Percentiles rank a stretch among this genome's conserved stretches.
Conservation (phyloP, 1,140 invertebrate species). For the Trachymyrmex cornetzi region DNA sequence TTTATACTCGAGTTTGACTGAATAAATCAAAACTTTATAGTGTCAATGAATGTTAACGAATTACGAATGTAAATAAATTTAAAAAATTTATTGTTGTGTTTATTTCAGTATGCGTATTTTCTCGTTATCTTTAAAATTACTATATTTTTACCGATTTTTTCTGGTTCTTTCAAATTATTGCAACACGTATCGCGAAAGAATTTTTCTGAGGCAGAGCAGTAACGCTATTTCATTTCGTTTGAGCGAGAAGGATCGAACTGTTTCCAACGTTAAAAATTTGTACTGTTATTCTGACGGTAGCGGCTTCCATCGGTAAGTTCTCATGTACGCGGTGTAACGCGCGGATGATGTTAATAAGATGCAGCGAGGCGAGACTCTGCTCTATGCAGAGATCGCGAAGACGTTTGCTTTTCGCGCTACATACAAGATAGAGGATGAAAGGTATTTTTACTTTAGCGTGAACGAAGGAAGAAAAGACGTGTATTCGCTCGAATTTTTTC, state of each 20-base stretch:
- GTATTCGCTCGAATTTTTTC: constrained; percentile 3
- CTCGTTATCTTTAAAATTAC: background rate
- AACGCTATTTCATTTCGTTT: constrained; percentile 16
- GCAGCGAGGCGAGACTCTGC: constrained; percentile 57
- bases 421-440: constrained; percentile 18
- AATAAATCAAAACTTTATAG: background rate
- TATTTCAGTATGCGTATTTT: background rate
- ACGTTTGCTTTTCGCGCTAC: constrained; percentile 47
- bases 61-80: background rate
- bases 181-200: background rate
- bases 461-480: background rate
- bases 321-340: constrained; percentile 46
- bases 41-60: background rate
- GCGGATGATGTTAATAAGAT: constrained; percentile 60
- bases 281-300: constrained; percentile 51
- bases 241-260: constrained; percentile 21
- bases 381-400: constrained; percentile 37
- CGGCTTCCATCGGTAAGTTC: constrained; percentile 41
- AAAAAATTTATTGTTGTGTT: background rate
- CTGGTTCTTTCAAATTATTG: background rate
- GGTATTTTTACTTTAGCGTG: constrained; percentile 21
- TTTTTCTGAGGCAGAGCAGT: background rate
- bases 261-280: constrained; percentile 40
- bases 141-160: constrained; percentile 10
- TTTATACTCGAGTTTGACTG: background rate